Evolutionary conservation across 2,888 invertebrate species (phyloP), one percentile per base, ranked within the genome.

Genomic region (Oegoconia quadripuncta): DNA sequence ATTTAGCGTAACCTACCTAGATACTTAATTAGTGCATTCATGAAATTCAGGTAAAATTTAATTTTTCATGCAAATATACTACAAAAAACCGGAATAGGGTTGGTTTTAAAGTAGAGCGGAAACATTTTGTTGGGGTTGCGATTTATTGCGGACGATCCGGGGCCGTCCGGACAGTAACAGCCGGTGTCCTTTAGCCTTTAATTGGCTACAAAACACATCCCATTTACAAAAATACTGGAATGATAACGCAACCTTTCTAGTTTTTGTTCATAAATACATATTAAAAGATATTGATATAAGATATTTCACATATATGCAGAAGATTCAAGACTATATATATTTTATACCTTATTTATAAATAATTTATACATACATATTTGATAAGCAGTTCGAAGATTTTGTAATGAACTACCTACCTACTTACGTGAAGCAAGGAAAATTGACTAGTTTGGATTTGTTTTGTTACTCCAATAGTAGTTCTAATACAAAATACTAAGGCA

Each of bases 161-260:
- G 45, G 54, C 63, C 63, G 50, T 61, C 29, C 13, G 37, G 45
- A 54, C 63, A 63, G 50, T 61, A 60, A 64, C 74, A 73, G 72
- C 71, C 75, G 77, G 75, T 67, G 72, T 72, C 75, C 77, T 72
- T 38, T 80, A 74, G 67, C 65, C 67, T 75, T 78, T 86, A 86
- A 86, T 86, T 84, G 81, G 77, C 72, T 84, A 86, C 86, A 87
- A 87, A 87, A 86, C 71, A 73, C 72, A 73, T 67, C 69, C 75
- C 74, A 78, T 81, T 76, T 71, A 73, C 59, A 65, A 75, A 75
- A 75, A 74, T 57, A 59, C 56, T 9, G 53, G 49, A 55, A 55
- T 66, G 79, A 80, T 77, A 78, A 71, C 70, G 41, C 52, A 50
- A 23, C 2, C 12, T 14, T 29, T 36, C 30, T 27, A 6, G 5